Percentiles rank a stretch among this genome's conserved stretches.
phyloP scores from a whole-genome alignment of 2,113 vertebrate genomes.

The Bubo scandiacus region DNA sequence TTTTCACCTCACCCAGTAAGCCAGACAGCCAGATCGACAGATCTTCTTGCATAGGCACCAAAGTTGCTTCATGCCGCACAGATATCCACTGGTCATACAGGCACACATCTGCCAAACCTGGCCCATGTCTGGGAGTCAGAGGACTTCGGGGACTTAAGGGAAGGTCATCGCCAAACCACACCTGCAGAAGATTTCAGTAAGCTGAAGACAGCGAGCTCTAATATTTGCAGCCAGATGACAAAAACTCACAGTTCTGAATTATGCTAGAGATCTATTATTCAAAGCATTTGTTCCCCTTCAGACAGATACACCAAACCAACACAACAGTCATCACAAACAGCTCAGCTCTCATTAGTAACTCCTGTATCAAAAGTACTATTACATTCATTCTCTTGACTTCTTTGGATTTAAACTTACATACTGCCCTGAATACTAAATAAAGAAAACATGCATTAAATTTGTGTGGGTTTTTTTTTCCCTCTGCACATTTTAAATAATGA shows the following conservation, averaged over 20 bases:
- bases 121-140: conserved; percentile 85
- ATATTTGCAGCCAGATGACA: not conserved
- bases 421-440: not conserved
- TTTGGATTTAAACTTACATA: not conserved
- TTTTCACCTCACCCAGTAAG: conserved; percentile 83
- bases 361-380: not conserved
- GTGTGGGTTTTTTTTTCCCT: not conserved
- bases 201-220: not conserved
- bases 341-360: not conserved
- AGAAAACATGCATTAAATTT: not conserved
- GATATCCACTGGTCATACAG: conserved; percentile 96
- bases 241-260: not conserved
- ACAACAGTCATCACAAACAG: not conserved
- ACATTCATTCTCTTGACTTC: not conserved
- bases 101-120: conserved; percentile 88
- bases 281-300: not conserved
- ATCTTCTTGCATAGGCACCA: conserved; percentile 96
- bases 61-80: conserved; percentile 88
- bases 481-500: not conserved
- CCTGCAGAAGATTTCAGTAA: conserved; percentile 67
- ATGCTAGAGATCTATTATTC: not conserved
- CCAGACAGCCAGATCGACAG: conserved; percentile 92
- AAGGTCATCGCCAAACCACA: conserved; percentile 90
- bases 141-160: conserved; percentile 83
- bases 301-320: not conserved